phyloP scores from a whole-genome alignment of 2,888 invertebrate species.

The Andrena fulva region DNA sequence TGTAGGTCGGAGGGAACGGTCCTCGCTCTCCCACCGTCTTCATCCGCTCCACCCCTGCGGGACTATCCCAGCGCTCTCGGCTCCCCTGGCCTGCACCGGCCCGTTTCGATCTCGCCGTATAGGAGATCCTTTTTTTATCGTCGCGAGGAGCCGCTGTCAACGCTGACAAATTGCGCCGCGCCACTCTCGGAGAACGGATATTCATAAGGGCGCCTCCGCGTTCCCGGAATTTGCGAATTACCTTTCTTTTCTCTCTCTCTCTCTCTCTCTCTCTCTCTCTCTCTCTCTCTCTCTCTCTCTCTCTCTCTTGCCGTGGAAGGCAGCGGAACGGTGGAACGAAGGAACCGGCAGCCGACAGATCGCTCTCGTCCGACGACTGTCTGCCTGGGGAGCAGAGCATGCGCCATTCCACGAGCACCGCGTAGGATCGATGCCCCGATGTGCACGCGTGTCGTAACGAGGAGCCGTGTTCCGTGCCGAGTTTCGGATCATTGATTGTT shows the following conservation, averaged over 20 bases:
- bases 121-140: conserved; percentile 55
- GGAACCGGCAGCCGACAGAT: conserved; percentile 28
- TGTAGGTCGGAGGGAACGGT: conserved; percentile 53
- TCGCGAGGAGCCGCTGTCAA: conserved; percentile 67
- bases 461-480: conserved; percentile 54
- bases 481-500: conserved; percentile 69
- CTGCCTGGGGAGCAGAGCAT: conserved; percentile 30
- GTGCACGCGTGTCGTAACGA: conserved; percentile 57
- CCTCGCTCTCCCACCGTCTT: too few species aligned
- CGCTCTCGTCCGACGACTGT: conserved; percentile 35
- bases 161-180: conserved; percentile 65
- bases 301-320: too few species aligned
- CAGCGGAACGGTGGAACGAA: not conserved
- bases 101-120: conserved; percentile 33
- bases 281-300: too few species aligned
- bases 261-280: too few species aligned
- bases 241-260: conserved; percentile 9
- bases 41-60: not conserved
- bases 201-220: conserved; percentile 47
- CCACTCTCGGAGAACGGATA: conserved; percentile 62
- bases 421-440: conserved; percentile 55
- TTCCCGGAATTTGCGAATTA: conserved; percentile 46
- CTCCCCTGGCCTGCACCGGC: not conserved
- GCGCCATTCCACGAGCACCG: conserved; percentile 29
- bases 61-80: not conserved